Percentiles rank a stretch among this genome's conserved stretches.
Conservation (phyloP, 2,888 invertebrate genomes). For the Heteromurus nitidus region DNA sequence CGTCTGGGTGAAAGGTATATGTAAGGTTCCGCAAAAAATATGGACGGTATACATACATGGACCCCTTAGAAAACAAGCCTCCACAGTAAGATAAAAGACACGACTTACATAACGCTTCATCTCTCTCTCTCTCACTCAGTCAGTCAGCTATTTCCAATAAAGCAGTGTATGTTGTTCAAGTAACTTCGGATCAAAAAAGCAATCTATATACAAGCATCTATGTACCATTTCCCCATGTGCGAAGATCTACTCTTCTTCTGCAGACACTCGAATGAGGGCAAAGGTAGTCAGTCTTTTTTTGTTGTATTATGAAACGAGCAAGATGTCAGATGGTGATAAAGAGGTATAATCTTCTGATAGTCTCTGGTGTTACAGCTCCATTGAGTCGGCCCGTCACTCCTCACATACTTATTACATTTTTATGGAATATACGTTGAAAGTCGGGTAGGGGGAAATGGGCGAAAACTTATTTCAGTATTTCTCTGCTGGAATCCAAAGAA, state of each 20-base stretch:
- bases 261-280: slow-evolving; percentile 43
- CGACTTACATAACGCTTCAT: slow-evolving; percentile 11
- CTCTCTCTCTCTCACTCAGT: neutral
- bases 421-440: too few species aligned
- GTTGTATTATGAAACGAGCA: slow-evolving; percentile 5
- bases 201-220: slow-evolving; percentile 42
- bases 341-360: neutral
- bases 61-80: too few species aligned
- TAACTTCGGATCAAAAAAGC: slow-evolving; percentile 34
- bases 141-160: slow-evolving; percentile 29
- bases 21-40: too few species aligned
- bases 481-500: neutral
- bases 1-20: too few species aligned
- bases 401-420: neutral
- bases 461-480: too few species aligned
- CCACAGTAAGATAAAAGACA: too few species aligned
- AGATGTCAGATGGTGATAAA: slow-evolving; percentile 13
- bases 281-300: slow-evolving; percentile 6
- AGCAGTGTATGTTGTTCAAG: slow-evolving; percentile 36
- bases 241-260: slow-evolving; percentile 37
- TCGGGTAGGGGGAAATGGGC: too few species aligned
- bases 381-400: neutral
- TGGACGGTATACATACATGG: too few species aligned
- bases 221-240: slow-evolving; percentile 16
- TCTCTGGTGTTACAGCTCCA: neutral